Conservation (phyloP, 1,140 invertebrate genomes). For the Hesperophylax magnus region DNA sequence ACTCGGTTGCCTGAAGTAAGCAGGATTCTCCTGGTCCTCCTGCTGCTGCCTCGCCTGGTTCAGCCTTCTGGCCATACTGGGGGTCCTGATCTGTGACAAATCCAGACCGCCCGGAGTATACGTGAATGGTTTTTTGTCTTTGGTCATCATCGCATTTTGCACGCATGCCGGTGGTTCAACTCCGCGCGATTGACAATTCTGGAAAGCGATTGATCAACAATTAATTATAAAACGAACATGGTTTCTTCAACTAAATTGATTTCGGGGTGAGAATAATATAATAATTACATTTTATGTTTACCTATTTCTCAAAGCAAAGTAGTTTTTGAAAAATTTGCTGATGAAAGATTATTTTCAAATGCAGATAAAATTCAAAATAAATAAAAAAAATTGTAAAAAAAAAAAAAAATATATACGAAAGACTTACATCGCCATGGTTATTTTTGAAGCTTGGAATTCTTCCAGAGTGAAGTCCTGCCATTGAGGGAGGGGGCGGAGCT, state of each 20-base stretch:
- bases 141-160: constrained; percentile 94
- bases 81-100: constrained; percentile 90
- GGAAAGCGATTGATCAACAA: constrained; percentile 22
- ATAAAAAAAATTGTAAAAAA: too few species aligned
- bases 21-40: constrained; percentile 71
- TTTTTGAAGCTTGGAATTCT: constrained; percentile 56
- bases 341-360: too few species aligned
- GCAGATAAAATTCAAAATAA: too few species aligned
- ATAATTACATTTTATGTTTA: too few species aligned
- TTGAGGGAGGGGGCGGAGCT: constrained; percentile 46
- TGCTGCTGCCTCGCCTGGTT: constrained; percentile 71
- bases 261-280: too few species aligned
- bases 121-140: constrained; percentile 96
- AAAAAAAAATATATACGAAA: too few species aligned
- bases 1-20: constrained; percentile 65
- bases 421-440: constrained; percentile 55
- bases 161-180: constrained; percentile 88
- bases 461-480: constrained; percentile 47
- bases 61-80: constrained; percentile 88
- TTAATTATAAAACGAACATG: too few species aligned
- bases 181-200: constrained; percentile 56
- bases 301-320: too few species aligned
- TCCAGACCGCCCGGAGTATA: constrained; percentile 94
- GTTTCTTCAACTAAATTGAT: too few species aligned
- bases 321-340: too few species aligned